Base-by-base conservation (phyloP, 1,140 invertebrate genomes). In the Calosoma granatense region DNA sequence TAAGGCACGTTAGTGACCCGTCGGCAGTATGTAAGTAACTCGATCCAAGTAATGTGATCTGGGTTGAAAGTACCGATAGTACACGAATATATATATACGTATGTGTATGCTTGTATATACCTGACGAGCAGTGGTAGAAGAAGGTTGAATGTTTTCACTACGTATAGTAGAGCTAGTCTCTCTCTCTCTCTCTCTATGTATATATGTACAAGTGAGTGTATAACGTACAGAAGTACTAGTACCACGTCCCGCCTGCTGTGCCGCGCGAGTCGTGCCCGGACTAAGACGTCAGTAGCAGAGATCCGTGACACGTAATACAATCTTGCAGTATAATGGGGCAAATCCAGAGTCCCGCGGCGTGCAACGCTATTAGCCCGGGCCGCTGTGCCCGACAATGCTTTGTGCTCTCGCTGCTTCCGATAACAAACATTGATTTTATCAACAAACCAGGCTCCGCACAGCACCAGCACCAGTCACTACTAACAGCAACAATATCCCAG, bases 381-480 rank as follows among this genome's bases (percentile, higher is more conserved):
- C 17, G 41, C 41, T 17, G 41, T 11, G 9, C 15, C 41, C 41
- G 41, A 47, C 41, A 47, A 47, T 47, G 41, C 41, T 47, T 47
- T 47, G 41, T 47, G 41, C 9, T 6, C 26, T 47, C 41, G 41
- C 17, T 30, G 26, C 41, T 61, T 61, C 47, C 26, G 55, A 61
- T 60, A 63, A 65, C 61, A 63, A 61, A 60, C 60, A 63, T 65
- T 65, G 63, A 65, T 65, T 65, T 63, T 65, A 65, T 65, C 63
- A 60, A 63, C 55, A 63, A 47, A 47, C 41, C 41, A 11, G 9
- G 9, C 4, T 6, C 17, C 41, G 17, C 6, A 6, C 9, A 6
- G 17, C 9, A 47, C 15, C 41, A 47, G 17, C 41, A 30, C 14
- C 4, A 6, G 14, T 30, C 14, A 30, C 4, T 14, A 30, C 26